phyloP scores from a whole-genome alignment of 1,140 invertebrate species.

The Ostrea denselamellosa region DNA sequence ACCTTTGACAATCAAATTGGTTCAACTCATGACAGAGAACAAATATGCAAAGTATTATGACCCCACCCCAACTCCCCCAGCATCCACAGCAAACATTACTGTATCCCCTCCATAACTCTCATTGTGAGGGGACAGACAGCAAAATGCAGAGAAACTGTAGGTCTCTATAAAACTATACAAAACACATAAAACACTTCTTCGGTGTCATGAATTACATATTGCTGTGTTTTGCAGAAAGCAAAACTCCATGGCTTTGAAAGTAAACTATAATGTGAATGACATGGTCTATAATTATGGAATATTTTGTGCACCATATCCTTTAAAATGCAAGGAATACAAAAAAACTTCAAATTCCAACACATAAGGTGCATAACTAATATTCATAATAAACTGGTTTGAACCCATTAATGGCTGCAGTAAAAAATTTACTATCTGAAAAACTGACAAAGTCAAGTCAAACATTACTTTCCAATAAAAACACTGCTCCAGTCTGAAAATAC shows the following conservation, averaged over 20 bases:
- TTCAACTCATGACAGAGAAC: no score
- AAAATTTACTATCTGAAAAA: neutral
- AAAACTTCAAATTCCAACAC: neutral
- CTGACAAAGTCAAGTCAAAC: neutral
- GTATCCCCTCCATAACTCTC: no score
- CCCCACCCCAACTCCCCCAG: no score
- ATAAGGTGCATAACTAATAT: neutral
- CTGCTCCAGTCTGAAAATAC: neutral
- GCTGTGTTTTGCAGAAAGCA: no score
- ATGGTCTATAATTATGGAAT: neutral
- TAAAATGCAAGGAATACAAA: neutral
- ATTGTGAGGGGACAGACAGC: no score
- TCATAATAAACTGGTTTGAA: conserved; percentile 12
- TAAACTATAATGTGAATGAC: neutral
- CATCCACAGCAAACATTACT: no score
- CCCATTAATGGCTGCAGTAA: conserved; percentile 3
- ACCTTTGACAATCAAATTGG: no score
- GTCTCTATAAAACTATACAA: no score
- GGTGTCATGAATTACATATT: no score
- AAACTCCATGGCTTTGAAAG: neutral
- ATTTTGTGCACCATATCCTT: neutral
- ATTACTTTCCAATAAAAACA: conserved; percentile 34
- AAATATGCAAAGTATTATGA: no score
- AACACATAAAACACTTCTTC: no score
- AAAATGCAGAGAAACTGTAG: no score